Percentiles rank a stretch among this genome's conserved stretches.
These are phyloP conservation scores for Atlantisia rogersi DNA, from an alignment of 2,113 vertebrate species.

Conservation along the genomic window DNA sequence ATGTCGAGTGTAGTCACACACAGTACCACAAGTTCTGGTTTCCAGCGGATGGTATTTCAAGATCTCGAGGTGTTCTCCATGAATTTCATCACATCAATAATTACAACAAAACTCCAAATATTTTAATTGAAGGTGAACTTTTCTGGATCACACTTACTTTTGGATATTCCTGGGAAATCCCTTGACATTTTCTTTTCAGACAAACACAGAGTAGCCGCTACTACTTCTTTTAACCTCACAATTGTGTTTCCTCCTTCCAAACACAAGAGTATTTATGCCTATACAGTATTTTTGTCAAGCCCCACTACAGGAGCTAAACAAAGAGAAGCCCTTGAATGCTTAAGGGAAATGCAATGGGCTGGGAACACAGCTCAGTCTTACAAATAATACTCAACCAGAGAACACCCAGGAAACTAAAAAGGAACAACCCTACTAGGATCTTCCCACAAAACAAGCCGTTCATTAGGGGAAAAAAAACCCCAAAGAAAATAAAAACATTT, in stretches of 20 bases:
- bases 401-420: conserved; percentile 9
- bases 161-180: background rate
- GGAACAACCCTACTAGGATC: background rate
- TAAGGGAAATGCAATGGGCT: background rate
- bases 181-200: background rate
- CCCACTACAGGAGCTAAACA: conserved; percentile 11
- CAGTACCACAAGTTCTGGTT: background rate
- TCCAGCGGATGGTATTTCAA: background rate
- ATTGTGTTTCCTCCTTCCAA: conserved; percentile 11
- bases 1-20: background rate
- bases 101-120: background rate
- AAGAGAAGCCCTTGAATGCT: background rate
- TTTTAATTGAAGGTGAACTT: conserved; percentile 7
- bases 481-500: background rate
- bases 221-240: background rate
- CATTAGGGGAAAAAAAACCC: background rate
- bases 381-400: conserved; percentile 7
- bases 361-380: conserved; percentile 8
- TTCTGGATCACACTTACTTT: background rate
- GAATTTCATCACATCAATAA: background rate
- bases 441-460: background rate
- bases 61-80: background rate
- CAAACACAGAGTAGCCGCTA: background rate
- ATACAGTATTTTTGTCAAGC: background rate
- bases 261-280: background rate